A percentile compares a stretch with the other conserved stretches of the same genome.
These are phyloP conservation scores for Papilio elwesi DNA, from an alignment of 2,888 invertebrate genomes.

Conservation along the genomic window DNA sequence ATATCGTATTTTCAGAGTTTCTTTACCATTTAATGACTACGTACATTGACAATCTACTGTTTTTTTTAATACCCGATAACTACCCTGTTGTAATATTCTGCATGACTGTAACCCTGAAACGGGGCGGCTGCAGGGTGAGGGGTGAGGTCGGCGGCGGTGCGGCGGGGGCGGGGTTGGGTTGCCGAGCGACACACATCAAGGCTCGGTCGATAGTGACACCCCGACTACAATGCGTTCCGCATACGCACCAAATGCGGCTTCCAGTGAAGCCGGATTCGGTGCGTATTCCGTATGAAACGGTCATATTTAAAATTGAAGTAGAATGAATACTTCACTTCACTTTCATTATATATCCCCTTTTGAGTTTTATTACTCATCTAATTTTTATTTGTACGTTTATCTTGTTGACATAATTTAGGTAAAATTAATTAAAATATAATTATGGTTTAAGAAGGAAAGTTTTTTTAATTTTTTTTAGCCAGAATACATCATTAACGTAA, in stretches of 20 bases:
- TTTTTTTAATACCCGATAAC: slow-evolving; percentile 20
- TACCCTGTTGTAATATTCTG: slow-evolving; percentile 19
- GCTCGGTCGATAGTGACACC: slow-evolving; percentile 75
- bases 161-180: slow-evolving; percentile 57
- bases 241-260: slow-evolving; percentile 56
- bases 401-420: too few relatives aligned
- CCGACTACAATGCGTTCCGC: slow-evolving; percentile 74
- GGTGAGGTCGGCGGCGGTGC: slow-evolving; percentile 50
- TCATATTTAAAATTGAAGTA: too few relatives aligned
- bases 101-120: slow-evolving; percentile 32
- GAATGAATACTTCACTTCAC: neutral
- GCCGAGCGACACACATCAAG: slow-evolving; percentile 75
- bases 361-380: too few relatives aligned
- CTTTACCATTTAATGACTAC: too few relatives aligned
- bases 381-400: too few relatives aligned
- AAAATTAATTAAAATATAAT: too few relatives aligned
- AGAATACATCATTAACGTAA: too few relatives aligned
- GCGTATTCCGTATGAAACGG: slow-evolving; percentile 44
- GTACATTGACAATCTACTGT: too few relatives aligned
- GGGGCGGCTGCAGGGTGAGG: slow-evolving; percentile 46
- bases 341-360: too few relatives aligned
- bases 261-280: slow-evolving; percentile 42
- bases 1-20: too few relatives aligned
- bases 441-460: too few relatives aligned
- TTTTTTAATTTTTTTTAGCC: too few relatives aligned